phyloP scores from a whole-genome alignment of 2,888 invertebrate genomes.

The Lomographa bimaculata region DNA sequence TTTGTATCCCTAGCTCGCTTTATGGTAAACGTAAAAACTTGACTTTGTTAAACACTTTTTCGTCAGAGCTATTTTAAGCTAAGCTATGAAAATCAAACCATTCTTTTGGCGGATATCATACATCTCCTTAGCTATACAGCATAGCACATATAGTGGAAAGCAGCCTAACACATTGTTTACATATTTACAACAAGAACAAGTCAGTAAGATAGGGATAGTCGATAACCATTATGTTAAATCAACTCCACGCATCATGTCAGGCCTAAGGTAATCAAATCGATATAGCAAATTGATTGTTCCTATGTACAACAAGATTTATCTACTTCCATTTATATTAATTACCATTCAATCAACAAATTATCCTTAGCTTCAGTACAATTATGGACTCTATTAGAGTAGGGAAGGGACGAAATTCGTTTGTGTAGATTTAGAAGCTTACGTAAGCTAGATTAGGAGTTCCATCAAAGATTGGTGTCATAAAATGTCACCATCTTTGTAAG shows the following conservation, averaged over 20 bases:
- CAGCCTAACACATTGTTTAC: too few species aligned
- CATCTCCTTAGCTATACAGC: too few species aligned
- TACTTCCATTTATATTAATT: constrained; percentile 41
- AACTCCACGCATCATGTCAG: constrained; percentile 9
- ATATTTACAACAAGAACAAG: too few species aligned
- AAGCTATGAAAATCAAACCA: too few species aligned
- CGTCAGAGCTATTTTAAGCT: too few species aligned
- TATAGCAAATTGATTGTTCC: constrained; percentile 34
- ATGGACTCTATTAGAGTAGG: constrained; percentile 22
- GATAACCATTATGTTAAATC: too few species aligned
- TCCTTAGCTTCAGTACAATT: constrained; percentile 15
- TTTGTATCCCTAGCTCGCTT: too few species aligned
- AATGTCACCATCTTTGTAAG: constrained; percentile 60
- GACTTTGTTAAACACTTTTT: too few species aligned
- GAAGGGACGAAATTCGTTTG: constrained; percentile 32
- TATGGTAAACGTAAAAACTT: too few species aligned
- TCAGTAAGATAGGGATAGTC: too few species aligned
- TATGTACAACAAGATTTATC: constrained; percentile 31
- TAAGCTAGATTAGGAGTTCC: constrained; percentile 50
- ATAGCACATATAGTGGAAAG: too few species aligned
- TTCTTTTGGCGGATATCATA: too few species aligned
- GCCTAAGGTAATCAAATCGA: constrained; percentile 22
- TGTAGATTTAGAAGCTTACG: constrained; percentile 29
- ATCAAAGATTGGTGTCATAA: constrained; percentile 59
- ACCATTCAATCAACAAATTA: constrained; percentile 48